Evolutionary conservation across 1,140 invertebrate species (phyloP).

Genomic region (Drosophila sucinea): DNA sequence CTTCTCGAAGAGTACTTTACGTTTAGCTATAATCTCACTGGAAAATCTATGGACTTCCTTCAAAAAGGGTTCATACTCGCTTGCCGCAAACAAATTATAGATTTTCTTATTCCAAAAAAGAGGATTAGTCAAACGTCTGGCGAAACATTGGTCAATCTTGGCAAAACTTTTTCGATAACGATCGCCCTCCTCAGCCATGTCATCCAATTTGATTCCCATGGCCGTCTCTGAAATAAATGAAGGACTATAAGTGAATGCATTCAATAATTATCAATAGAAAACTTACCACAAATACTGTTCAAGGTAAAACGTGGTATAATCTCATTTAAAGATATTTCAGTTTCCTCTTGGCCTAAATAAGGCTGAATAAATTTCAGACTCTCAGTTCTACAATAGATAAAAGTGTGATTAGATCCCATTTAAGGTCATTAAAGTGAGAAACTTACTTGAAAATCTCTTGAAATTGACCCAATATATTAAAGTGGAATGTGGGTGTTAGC

Average conservation of each 20-base stretch:
- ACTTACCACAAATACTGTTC: constrained; percentile 89
- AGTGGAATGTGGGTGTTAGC: constrained; percentile 95
- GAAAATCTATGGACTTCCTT: constrained; percentile 66
- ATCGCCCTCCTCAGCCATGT: constrained; percentile 69
- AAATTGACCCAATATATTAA: constrained; percentile 92
- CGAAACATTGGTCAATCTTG: constrained; percentile 63
- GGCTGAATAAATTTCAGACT: constrained; percentile 73
- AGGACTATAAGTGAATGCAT: neutral
- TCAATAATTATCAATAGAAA: neutral
- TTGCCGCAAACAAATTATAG: constrained; percentile 54
- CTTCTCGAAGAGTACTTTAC: constrained; percentile 44
- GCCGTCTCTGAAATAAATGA: constrained; percentile 87
- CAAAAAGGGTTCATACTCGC: constrained; percentile 43
- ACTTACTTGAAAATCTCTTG: constrained; percentile 87
- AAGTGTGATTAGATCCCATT: neutral
- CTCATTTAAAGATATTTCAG: constrained; percentile 42
- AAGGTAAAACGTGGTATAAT: constrained; percentile 88
- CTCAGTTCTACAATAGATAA: constrained; percentile 69
- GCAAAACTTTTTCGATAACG: constrained; percentile 67
- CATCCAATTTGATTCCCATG: constrained; percentile 87
- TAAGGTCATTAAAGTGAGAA: neutral
- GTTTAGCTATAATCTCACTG: constrained; percentile 72
- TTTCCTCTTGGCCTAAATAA: constrained; percentile 39
- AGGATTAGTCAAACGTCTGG: constrained; percentile 62
- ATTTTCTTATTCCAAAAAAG: constrained; percentile 51